Evolutionary conservation across 2,797 vertebrate species (phyloP).

Genomic region (Sebastes dallii): DNA sequence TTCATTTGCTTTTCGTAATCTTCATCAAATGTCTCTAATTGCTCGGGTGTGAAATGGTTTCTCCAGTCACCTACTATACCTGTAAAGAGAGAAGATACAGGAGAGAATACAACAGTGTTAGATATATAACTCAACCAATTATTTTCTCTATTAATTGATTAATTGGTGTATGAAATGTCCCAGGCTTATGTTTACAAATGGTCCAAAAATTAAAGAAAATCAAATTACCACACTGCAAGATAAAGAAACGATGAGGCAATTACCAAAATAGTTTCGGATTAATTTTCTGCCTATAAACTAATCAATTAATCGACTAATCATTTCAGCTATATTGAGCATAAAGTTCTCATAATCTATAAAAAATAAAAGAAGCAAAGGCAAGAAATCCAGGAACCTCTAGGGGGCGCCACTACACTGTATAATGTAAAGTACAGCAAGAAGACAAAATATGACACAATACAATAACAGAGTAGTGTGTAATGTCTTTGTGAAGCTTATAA

Average conservation of each 20-base stretch:
- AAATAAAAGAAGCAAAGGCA: not conserved
- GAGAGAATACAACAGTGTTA: not conserved
- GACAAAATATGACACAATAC: too few species aligned
- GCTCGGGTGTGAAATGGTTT: slow-evolving; percentile 83
- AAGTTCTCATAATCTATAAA: not conserved
- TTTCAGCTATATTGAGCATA: not conserved
- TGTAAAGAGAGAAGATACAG: slow-evolving; percentile 45
- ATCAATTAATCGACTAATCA: not conserved
- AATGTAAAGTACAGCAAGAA: not conserved
- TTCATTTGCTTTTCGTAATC: slow-evolving; percentile 84
- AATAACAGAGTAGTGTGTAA: too few species aligned
- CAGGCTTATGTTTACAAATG: not conserved
- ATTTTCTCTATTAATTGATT: not conserved
- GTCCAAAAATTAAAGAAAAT: not conserved
- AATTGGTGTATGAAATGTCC: not conserved
- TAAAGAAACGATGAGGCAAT: not conserved
- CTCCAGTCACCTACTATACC: slow-evolving; percentile 87
- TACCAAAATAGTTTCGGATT: accelerated
- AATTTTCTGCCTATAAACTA: not conserved
- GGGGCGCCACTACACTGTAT: not conserved
- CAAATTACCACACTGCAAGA: not conserved
- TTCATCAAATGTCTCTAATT: slow-evolving; percentile 83
- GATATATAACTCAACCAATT: not conserved
- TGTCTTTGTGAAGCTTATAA: too few species aligned
- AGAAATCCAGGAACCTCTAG: not conserved